phyloP scores from a whole-genome alignment of 2,113 vertebrate species.

The Bolborhynchus lineola region DNA sequence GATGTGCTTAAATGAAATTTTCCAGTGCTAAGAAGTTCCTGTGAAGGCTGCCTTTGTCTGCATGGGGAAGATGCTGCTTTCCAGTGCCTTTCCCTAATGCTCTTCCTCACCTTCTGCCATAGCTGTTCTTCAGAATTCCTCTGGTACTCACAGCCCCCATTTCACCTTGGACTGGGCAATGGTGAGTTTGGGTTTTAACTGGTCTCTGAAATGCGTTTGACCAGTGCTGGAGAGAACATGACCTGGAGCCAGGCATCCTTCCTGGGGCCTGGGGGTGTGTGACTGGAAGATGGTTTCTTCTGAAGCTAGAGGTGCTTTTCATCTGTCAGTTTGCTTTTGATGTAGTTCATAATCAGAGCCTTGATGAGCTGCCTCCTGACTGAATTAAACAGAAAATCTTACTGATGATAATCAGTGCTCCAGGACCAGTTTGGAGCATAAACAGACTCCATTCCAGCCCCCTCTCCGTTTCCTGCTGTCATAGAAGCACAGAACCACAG shows the following conservation, averaged over 20 bases:
- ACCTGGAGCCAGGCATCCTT: fast-evolving
- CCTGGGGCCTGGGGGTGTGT: too few relatives aligned
- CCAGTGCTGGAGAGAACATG: neutral
- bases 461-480: neutral
- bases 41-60: neutral
- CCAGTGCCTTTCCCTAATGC: neutral
- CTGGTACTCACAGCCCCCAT: neutral
- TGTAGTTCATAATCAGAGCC: neutral
- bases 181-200: too few relatives aligned
- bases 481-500: neutral
- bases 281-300: neutral
- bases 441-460: neutral
- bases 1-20: neutral
- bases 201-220: neutral
- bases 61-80: neutral
- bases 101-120: neutral
- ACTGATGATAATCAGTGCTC: neutral
- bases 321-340: neutral
- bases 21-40: neutral
- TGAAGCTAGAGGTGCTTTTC: neutral
- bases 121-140: neutral
- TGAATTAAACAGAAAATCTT: neutral
- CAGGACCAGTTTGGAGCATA: neutral
- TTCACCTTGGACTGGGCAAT: neutral
- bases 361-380: neutral